Conservation (phyloP, 2,113 vertebrate species). For the Bostrychus sinensis region DNA sequence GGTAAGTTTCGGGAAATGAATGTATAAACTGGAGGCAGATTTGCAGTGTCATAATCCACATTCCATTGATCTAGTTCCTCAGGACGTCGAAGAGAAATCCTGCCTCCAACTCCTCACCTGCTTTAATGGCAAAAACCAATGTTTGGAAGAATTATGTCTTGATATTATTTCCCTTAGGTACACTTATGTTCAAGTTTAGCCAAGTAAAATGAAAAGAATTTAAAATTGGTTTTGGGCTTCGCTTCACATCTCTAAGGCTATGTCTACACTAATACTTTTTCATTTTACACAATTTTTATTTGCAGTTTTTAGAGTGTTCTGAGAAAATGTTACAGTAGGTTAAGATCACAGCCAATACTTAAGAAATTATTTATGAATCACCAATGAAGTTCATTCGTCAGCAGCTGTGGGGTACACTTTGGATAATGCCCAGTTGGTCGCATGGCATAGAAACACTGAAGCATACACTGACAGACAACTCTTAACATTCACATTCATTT, state of each 20-base stretch:
- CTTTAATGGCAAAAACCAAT: slow-evolving; percentile 5
- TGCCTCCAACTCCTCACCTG: slow-evolving; percentile 10
- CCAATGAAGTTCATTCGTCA: too few species aligned
- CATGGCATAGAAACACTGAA: too few species aligned
- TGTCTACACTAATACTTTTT: background rate
- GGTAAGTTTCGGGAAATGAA: slow-evolving; percentile 71
- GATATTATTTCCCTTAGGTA: background rate
- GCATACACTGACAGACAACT: too few species aligned
- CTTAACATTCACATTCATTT: too few species aligned
- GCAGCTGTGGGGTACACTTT: too few species aligned
- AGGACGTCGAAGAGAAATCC: slow-evolving; percentile 46
- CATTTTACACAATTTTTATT: background rate
- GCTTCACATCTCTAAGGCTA: background rate
- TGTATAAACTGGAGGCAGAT: slow-evolving; percentile 63
- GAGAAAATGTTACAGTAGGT: too few species aligned
- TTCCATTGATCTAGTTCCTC: slow-evolving; percentile 61
- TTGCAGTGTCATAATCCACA: slow-evolving; percentile 65
- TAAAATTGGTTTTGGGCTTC: slow-evolving; percentile 7
- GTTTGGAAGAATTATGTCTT: background rate
- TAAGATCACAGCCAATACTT: too few species aligned
- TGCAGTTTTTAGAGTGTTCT: too few species aligned
- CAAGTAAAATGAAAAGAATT: slow-evolving; percentile 5
- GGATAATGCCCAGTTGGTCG: too few species aligned
- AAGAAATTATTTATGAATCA: too few species aligned
- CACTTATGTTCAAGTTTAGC: background rate